Conservation (phyloP, 2,797 vertebrate genomes). For the Darevskia mixta region DNA sequence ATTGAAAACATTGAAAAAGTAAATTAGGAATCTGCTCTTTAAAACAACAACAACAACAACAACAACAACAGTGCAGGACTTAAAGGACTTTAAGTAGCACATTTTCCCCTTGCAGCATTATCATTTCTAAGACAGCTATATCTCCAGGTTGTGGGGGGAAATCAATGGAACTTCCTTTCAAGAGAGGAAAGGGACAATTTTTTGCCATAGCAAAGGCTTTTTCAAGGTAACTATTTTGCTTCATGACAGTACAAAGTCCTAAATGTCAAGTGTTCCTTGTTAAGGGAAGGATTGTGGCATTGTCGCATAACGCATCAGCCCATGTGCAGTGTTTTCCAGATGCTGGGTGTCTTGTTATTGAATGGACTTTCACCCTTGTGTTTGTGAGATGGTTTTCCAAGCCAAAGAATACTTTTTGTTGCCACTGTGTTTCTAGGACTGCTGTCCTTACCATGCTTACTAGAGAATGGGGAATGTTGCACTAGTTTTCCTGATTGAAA, state of each 20-base stretch:
- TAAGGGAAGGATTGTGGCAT: conserved; percentile 43
- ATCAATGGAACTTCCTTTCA: conserved; percentile 50
- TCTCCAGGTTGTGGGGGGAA: neutral
- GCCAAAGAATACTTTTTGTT: neutral
- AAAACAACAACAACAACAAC: too few species aligned
- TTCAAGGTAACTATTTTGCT: conserved; percentile 35
- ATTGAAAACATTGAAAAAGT: neutral
- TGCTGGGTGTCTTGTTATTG: neutral
- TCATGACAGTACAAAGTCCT: conserved; percentile 48
- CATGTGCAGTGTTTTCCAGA: neutral
- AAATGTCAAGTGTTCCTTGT: conserved; percentile 51
- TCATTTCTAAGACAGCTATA: conserved; percentile 46
- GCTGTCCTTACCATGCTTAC: too few species aligned
- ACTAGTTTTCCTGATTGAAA: too few species aligned
- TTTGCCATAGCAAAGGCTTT: conserved; percentile 63
- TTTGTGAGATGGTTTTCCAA: neutral
- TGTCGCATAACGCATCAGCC: conserved; percentile 23
- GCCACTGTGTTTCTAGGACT: too few species aligned
- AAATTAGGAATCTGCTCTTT: conserved; percentile 21
- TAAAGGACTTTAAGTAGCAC: conserved; percentile 36
- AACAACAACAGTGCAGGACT: neutral
- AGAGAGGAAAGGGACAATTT: conserved; percentile 57
- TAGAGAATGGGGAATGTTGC: too few species aligned
- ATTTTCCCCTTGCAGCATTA: conserved; percentile 40
- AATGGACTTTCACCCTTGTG: neutral